A percentile compares a stretch with the other conserved stretches of the same genome.
phyloP scores from a whole-genome alignment of 2,888 invertebrate genomes.

The Stenurella melanura region DNA sequence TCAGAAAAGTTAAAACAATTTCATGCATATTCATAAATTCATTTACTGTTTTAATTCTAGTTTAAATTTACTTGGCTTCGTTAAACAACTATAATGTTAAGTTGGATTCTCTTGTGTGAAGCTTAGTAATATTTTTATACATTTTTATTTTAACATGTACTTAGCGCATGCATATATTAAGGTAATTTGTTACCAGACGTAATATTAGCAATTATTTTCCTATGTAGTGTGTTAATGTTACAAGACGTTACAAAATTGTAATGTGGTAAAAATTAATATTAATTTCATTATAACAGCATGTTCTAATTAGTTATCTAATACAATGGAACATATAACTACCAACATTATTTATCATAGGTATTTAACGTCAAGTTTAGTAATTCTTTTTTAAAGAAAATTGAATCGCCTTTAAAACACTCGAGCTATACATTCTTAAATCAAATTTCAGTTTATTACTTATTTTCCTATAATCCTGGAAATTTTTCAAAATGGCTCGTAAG shows the following conservation, averaged over 20 bases:
- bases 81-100: conserved; percentile 49
- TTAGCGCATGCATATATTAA: conserved; percentile 42
- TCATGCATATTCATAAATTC: conserved; percentile 57
- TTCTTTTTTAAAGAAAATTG: too few species aligned
- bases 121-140: conserved; percentile 46
- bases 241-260: conserved; percentile 49
- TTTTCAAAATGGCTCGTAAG: too few species aligned
- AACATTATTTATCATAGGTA: neutral
- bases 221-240: conserved; percentile 53
- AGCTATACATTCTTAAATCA: too few species aligned
- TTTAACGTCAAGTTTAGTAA: too few species aligned
- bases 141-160: conserved; percentile 45
- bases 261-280: conserved; percentile 39
- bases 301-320: conserved; percentile 36
- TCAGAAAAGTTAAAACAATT: conserved; percentile 54
- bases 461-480: too few species aligned
- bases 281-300: conserved; percentile 35
- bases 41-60: conserved; percentile 58
- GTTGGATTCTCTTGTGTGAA: conserved; percentile 34
- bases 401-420: too few species aligned
- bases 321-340: neutral
- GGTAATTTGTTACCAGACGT: conserved; percentile 45
- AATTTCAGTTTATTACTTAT: too few species aligned
- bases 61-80: conserved; percentile 54
- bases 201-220: conserved; percentile 53